A percentile compares a stretch with the other conserved stretches of the same genome.
These are phyloP conservation scores for Drosophila aldrichi DNA, from an alignment of 2,888 invertebrate genomes.

Conservation along the genomic window DNA sequence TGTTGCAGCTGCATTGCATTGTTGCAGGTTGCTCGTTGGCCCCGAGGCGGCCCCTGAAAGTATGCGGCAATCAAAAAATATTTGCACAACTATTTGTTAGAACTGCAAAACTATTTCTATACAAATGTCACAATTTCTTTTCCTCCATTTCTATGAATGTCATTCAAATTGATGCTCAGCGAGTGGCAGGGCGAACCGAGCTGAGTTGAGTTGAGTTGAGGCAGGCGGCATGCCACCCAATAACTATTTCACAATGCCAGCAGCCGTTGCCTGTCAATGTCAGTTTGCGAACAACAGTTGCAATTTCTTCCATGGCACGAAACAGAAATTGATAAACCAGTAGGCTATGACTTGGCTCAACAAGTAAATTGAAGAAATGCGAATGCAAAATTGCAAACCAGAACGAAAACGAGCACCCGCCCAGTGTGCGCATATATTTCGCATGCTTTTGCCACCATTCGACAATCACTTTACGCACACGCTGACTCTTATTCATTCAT, in stretches of 20 bases:
- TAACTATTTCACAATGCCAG: constrained; percentile 37
- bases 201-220: background rate
- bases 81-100: constrained; percentile 74
- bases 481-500: constrained; percentile 36
- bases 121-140: constrained; percentile 77
- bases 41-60: constrained; percentile 48
- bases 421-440: constrained; percentile 29
- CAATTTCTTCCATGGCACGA: constrained; percentile 55
- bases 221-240: constrained; percentile 30
- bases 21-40: constrained; percentile 21
- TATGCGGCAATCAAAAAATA: constrained; percentile 78
- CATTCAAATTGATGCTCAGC: constrained; percentile 77
- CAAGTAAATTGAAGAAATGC: constrained; percentile 39
- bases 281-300: constrained; percentile 67
- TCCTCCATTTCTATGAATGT: constrained; percentile 68
- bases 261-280: constrained; percentile 70
- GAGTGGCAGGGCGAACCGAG: constrained; percentile 39
- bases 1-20: constrained; percentile 17
- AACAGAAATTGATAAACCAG: constrained; percentile 27
- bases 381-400: background rate
- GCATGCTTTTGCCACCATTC: constrained; percentile 58
- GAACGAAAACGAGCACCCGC: background rate
- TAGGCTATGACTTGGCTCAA: constrained; percentile 39
- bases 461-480: constrained; percentile 66
- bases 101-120: constrained; percentile 75